Percentiles rank a stretch among this genome's conserved stretches.
Conservation (phyloP, 2,113 vertebrate genomes). For the Hirundichthys speculiger region DNA sequence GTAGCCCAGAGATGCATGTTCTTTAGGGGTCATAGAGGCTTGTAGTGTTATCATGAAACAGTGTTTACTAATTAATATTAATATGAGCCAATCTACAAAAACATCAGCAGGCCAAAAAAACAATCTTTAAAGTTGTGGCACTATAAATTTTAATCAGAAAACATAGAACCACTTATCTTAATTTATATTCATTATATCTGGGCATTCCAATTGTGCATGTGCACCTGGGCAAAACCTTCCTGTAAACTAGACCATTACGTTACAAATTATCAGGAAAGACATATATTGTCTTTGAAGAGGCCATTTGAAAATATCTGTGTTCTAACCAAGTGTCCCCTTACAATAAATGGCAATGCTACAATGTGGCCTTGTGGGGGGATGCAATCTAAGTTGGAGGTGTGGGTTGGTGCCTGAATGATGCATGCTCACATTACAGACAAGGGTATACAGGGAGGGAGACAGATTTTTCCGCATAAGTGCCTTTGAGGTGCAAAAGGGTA, state of each 20-base stretch:
- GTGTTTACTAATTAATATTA: too few relatives aligned
- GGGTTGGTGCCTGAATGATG: slow-evolving; percentile 65
- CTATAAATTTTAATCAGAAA: too few relatives aligned
- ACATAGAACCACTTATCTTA: too few relatives aligned
- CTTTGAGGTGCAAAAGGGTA: slow-evolving; percentile 65
- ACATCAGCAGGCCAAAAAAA: too few relatives aligned
- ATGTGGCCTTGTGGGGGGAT: slow-evolving; percentile 61
- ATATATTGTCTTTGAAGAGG: slow-evolving; percentile 47
- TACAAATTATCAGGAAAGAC: slow-evolving; percentile 63
- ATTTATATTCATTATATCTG: too few relatives aligned
- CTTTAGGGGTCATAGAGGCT: too few relatives aligned
- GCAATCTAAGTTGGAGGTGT: slow-evolving; percentile 18
- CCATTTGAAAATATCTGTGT: slow-evolving; percentile 64
- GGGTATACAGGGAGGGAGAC: slow-evolving; percentile 41
- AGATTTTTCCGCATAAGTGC: slow-evolving; percentile 73
- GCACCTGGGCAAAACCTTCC: too few relatives aligned
- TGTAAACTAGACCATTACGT: slow-evolving; percentile 33
- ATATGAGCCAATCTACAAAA: too few relatives aligned
- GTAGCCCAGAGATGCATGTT: too few relatives aligned
- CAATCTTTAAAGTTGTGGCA: too few relatives aligned
- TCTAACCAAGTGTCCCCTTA: slow-evolving; percentile 52
- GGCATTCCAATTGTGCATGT: too few relatives aligned
- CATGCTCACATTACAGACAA: slow-evolving; percentile 60
- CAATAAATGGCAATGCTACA: slow-evolving; percentile 51
- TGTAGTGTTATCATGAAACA: too few relatives aligned